These are phyloP conservation scores for Oncopeltus fasciatus DNA, from an alignment of 1,140 invertebrate genomes.

Conservation along the genomic window DNA sequence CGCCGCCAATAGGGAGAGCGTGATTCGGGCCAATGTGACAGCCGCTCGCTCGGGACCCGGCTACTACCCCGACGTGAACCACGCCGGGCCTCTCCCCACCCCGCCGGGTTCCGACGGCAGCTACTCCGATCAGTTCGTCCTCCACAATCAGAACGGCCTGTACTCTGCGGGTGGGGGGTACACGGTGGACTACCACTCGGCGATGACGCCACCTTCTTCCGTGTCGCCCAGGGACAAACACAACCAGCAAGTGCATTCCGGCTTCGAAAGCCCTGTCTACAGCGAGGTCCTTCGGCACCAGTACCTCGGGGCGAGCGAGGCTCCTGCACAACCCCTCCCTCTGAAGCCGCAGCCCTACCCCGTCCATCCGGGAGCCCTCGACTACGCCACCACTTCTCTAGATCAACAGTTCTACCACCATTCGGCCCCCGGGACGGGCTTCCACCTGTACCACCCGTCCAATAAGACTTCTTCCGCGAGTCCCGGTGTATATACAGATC, in stretches of 20 bases:
- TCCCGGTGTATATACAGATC: constrained; percentile 32
- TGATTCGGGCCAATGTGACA: constrained; percentile 79
- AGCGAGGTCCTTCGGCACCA: constrained; percentile 40
- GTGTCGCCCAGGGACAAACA: constrained; percentile 83
- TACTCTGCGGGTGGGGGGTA: constrained; percentile 46
- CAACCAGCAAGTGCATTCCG: constrained; percentile 41
- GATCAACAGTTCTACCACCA: constrained; percentile 77
- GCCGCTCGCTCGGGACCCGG: constrained; percentile 40
- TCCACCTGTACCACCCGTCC: constrained; percentile 73
- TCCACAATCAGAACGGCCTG: constrained; percentile 40
- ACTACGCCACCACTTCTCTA: constrained; percentile 37
- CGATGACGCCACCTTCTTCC: constrained; percentile 88
- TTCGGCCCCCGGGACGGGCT: constrained; percentile 47
- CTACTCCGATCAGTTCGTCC: constrained; percentile 49
- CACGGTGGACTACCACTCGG: constrained; percentile 68
- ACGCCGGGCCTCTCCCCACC: constrained; percentile 60
- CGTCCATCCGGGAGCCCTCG: constrained; percentile 38
- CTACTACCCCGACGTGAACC: constrained; percentile 30
- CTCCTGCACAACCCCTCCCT: constrained; percentile 58
- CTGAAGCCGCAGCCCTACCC: constrained; percentile 77
- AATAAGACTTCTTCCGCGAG: constrained; percentile 43
- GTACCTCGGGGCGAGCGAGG: constrained; percentile 32
- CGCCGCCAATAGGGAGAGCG: constrained; percentile 82
- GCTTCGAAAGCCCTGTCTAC: constrained; percentile 23
- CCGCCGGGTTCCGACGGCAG: constrained; percentile 66